Evolutionary conservation across 1,140 invertebrate genomes (phyloP), one percentile per base, ranked within the genome.

Genomic region (Amphibalanus amphitrite): DNA sequence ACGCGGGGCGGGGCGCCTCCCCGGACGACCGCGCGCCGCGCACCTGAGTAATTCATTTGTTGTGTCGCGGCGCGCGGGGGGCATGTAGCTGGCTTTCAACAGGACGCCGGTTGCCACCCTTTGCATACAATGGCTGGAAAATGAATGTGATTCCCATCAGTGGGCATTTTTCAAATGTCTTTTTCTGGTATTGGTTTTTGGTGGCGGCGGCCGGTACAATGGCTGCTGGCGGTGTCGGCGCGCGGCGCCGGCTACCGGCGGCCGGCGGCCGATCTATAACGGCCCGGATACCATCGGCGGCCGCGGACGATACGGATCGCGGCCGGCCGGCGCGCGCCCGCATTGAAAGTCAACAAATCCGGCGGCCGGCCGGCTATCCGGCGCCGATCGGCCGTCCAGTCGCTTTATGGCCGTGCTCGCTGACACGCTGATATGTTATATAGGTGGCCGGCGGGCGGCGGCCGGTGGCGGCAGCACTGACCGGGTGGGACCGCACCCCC

Each of bases 101-200:
- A 59, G 47, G 13, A 59, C 47, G 20, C 13, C 20, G 10, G 47
- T 59, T 59, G 47, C 47, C 47, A 59, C 20, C 47, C 47, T 59
- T 59, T 59, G 47, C 47, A 59, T 59, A 59, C 47, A 59, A 59
- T 59, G 47, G 47, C 47, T 59, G 47, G 47, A 59, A 59, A 59
- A 59, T 59, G 47, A 59, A 59, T 59, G 47, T 59, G 47, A 59
- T 59, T 59, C 47, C 47, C 47, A 59, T 59, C 47, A 59, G 1
- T 20, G 47, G 47, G 47, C 47, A 59, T 59, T 59, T 59, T 59
- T 59, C 47, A 59, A 59, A 59, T 59, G 47, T 59, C 47, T 59
- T 59, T 59, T 59, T 59, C 47, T 59, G 47, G 47, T 59, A 59
- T 59, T 59, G 47, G 13, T 59, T 59, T 59, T 59, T 59, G 20